Evolutionary conservation across 2,113 vertebrate species (phyloP).

Genomic region (pig (Sus scrofa)): DNA sequence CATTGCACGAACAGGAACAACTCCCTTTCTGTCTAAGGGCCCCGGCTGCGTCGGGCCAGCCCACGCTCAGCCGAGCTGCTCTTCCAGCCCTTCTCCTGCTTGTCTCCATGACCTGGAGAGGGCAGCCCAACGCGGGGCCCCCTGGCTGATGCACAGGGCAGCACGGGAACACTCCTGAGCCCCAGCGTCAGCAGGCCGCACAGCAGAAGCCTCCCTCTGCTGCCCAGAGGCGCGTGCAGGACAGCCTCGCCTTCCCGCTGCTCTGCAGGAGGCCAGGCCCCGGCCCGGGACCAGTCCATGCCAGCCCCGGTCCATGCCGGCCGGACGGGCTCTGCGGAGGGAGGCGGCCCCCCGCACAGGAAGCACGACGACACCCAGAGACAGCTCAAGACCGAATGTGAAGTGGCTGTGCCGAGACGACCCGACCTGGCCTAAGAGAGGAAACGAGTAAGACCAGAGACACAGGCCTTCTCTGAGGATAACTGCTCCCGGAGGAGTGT

Average conservation of each 20-base stretch:
- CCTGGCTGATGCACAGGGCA: not conserved
- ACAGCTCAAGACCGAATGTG: rapidly evolving
- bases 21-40: not conserved
- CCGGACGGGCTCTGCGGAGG: not conserved
- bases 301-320: not conserved
- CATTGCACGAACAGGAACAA: rapidly evolving
- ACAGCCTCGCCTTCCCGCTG: rapidly evolving
- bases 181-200: not conserved
- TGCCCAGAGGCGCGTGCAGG: rapidly evolving
- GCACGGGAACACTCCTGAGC: rapidly evolving
- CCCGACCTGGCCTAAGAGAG: not conserved
- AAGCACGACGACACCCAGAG: not conserved
- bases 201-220: not conserved
- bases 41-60: rapidly evolving
- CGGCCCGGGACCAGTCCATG: not conserved
- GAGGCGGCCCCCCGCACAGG: too few species aligned
- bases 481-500: not conserved
- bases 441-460: not conserved
- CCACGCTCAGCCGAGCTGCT: rapidly evolving
- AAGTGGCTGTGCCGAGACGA: rapidly evolving
- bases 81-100: rapidly evolving
- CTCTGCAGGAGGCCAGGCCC: not conserved
- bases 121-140: rapidly evolving
- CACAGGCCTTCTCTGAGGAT: not conserved
- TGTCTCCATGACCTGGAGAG: not conserved